A percentile compares a stretch with the other conserved stretches of the same genome.
Conservation (phyloP, 2,113 vertebrate species). For the Nothoprocta perdicaria region DNA sequence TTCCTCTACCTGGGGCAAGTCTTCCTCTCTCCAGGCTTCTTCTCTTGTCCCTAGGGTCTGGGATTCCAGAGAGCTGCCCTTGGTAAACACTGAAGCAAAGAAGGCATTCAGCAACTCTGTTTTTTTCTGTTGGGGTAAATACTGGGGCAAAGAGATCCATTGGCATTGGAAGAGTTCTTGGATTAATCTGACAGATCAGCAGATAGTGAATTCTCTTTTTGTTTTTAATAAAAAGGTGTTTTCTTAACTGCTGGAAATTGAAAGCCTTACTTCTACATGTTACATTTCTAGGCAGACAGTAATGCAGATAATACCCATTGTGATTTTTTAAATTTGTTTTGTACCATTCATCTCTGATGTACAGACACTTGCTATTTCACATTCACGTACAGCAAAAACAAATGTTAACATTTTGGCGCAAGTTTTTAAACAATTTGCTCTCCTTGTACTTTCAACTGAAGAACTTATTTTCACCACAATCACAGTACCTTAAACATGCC, state of each 20-base stretch:
- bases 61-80: too few relatives aligned
- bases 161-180: not conserved
- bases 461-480: not conserved
- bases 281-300: not conserved
- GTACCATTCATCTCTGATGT: not conserved
- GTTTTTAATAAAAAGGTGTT: not conserved
- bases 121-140: not conserved
- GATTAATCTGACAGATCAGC: not conserved
- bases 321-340: not conserved
- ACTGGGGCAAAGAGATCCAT: not conserved
- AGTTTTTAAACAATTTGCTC: not conserved
- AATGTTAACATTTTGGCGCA: not conserved
- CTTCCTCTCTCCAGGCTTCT: too few relatives aligned
- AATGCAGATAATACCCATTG: not conserved
- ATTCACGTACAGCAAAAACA: not conserved
- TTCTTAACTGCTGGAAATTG: not conserved
- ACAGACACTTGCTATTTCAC: not conserved
- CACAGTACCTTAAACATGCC: not conserved
- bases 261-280: not conserved
- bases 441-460: not conserved
- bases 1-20: too few relatives aligned
- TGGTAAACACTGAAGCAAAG: too few relatives aligned
- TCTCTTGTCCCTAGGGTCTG: too few relatives aligned
- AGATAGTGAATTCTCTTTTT: not conserved
- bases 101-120: too few relatives aligned